Percentiles rank a stretch among this genome's conserved stretches.
Evolutionary conservation across 2,113 vertebrate species (phyloP).

Genomic region (Porphyrio hochstetteri): DNA sequence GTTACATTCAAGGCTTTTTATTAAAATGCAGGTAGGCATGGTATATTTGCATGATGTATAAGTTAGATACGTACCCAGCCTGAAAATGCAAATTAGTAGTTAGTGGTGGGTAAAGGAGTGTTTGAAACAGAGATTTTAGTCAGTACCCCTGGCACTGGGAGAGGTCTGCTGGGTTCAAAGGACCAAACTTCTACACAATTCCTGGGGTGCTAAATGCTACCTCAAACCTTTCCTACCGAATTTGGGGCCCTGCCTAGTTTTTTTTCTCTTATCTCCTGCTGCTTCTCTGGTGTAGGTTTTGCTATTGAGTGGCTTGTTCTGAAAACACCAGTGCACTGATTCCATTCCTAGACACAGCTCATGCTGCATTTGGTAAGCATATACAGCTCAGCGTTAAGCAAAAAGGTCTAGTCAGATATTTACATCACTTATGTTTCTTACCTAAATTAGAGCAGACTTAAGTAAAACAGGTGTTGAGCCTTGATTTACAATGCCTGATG

Average conservation of each 20-base stretch:
- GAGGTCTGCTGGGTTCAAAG: not conserved
- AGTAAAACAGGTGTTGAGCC: not conserved
- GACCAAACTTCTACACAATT: not conserved
- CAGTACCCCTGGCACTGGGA: too few relatives aligned
- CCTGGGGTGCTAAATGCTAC: not conserved
- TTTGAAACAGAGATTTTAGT: not conserved
- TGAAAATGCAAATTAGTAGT: not conserved
- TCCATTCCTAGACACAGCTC: not conserved
- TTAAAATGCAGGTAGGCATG: not conserved
- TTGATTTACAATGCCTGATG: not conserved
- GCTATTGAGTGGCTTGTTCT: not conserved
- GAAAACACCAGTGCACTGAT: not conserved
- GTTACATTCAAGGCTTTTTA: not conserved
- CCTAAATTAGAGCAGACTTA: not conserved
- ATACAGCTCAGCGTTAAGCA: not conserved
- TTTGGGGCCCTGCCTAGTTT: accelerated
- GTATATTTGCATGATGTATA: not conserved
- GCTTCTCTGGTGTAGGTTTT: not conserved
- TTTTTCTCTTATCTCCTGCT: not conserved
- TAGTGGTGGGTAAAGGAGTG: not conserved
- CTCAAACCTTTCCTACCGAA: not conserved
- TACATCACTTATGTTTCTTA: not conserved
- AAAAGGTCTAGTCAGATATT: not conserved
- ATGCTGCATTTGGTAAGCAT: accelerated
- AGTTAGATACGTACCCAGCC: not conserved